Percentiles rank a stretch among this genome's conserved stretches.
Evolutionary conservation across 2,113 vertebrate genomes (phyloP).

Genomic region (Bucco capensis): DNA sequence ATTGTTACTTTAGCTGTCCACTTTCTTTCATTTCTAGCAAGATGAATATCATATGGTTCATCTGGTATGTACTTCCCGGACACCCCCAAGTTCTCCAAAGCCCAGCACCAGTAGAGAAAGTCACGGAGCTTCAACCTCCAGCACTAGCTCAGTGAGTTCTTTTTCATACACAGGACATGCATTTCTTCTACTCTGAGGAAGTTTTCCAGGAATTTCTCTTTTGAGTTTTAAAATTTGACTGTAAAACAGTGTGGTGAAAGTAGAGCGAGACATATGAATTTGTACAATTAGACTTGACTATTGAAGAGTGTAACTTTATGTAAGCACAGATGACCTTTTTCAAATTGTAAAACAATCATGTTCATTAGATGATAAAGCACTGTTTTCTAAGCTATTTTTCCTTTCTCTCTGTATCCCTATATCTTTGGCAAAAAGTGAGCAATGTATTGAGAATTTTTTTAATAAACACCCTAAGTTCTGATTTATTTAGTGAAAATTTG

Average conservation of each 20-base stretch:
- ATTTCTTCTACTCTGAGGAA: background rate
- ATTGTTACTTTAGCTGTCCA: slow-evolving; percentile 31
- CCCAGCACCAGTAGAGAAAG: slow-evolving; percentile 64
- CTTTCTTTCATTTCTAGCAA: slow-evolving; percentile 76
- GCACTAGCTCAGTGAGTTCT: slow-evolving; percentile 75
- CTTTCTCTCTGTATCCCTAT: background rate
- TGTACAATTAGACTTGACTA: background rate
- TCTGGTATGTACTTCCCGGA: slow-evolving; percentile 81
- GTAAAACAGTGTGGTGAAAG: background rate
- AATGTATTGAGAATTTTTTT: background rate
- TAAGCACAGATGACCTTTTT: background rate
- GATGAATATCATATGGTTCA: slow-evolving; percentile 86
- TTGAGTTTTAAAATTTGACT: background rate
- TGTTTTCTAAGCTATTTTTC: background rate
- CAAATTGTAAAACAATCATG: background rate
- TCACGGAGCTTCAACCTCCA: slow-evolving; percentile 50
- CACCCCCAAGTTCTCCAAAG: slow-evolving; percentile 79
- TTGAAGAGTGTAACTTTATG: background rate
- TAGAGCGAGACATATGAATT: background rate
- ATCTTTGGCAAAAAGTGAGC: background rate
- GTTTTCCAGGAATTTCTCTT: background rate
- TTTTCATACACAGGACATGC: background rate
- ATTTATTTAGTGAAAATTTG: background rate
- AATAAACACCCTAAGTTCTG: background rate
- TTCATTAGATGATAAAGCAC: background rate